Conservation (phyloP, 2,797 vertebrate species). For the Chromobotia macracanthus region DNA sequence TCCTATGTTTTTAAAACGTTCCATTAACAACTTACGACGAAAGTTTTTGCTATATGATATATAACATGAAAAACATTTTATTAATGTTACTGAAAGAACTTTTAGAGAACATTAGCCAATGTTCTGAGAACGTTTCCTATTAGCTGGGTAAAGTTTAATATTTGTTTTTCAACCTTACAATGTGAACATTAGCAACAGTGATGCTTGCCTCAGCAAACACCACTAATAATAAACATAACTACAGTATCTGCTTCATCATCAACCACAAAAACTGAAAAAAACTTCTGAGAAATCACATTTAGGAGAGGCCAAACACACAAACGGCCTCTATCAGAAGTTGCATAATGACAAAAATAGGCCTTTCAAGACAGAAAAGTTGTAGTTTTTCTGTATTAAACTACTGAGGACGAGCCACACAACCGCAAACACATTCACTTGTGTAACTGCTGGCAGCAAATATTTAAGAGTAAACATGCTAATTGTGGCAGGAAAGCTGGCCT, state of each 20-base stretch:
- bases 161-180: background rate
- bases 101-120: too few species aligned
- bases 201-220: background rate
- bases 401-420: background rate
- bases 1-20: too few species aligned
- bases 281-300: background rate
- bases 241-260: background rate
- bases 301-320: background rate
- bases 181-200: background rate
- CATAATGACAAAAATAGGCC: background rate
- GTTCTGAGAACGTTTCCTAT: too few species aligned
- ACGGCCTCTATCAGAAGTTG: background rate
- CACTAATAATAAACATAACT: background rate
- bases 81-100: too few species aligned
- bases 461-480: constrained; percentile 7
- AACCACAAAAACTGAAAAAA: background rate
- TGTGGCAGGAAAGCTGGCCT: background rate
- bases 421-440: background rate
- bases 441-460: background rate
- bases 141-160: too few species aligned
- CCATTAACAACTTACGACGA: too few species aligned
- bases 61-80: too few species aligned
- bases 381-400: background rate
- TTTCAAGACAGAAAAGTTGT: background rate
- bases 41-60: too few species aligned